A percentile compares a stretch with the other conserved stretches of the same genome.
These are phyloP conservation scores for Plemyria rubiginata DNA, from an alignment of 2,888 invertebrate species.

Conservation along the genomic window DNA sequence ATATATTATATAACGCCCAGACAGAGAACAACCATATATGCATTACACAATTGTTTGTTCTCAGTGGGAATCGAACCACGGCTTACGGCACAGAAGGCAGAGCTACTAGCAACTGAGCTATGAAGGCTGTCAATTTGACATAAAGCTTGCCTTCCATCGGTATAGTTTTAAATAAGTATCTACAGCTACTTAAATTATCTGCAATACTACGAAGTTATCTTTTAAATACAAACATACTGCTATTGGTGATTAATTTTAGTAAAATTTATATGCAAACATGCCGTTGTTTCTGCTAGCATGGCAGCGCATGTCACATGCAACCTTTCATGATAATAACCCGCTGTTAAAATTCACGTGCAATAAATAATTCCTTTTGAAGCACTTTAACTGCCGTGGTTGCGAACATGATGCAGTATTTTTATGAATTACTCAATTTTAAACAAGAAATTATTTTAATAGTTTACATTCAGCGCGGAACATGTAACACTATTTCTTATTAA, in stretches of 20 bases:
- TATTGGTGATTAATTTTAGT: not conserved
- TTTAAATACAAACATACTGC: not conserved
- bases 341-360: slow-evolving; percentile 59
- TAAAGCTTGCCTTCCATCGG: not conserved
- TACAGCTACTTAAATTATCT: not conserved
- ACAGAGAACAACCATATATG: too few relatives aligned
- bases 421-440: slow-evolving; percentile 18
- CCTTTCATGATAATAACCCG: slow-evolving; percentile 35
- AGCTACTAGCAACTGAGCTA: too few relatives aligned
- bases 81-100: too few relatives aligned
- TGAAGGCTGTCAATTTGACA: not conserved
- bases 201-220: not conserved
- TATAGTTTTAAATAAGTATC: not conserved
- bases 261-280: too few relatives aligned
- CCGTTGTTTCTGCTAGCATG: slow-evolving; percentile 1
- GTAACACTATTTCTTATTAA: slow-evolving; percentile 22
- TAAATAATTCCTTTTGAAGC: slow-evolving; percentile 46
- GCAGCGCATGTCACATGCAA: slow-evolving; percentile 49
- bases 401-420: slow-evolving; percentile 27
- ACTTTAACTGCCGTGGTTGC: slow-evolving; percentile 24
- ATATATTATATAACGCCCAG: too few relatives aligned
- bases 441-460: slow-evolving; percentile 25
- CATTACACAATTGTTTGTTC: too few relatives aligned
- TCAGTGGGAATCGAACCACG: too few relatives aligned
- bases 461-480: slow-evolving; percentile 15